Base-by-base conservation (phyloP, 2,888 invertebrate genomes). In the Heliconius charithonia region DNA sequence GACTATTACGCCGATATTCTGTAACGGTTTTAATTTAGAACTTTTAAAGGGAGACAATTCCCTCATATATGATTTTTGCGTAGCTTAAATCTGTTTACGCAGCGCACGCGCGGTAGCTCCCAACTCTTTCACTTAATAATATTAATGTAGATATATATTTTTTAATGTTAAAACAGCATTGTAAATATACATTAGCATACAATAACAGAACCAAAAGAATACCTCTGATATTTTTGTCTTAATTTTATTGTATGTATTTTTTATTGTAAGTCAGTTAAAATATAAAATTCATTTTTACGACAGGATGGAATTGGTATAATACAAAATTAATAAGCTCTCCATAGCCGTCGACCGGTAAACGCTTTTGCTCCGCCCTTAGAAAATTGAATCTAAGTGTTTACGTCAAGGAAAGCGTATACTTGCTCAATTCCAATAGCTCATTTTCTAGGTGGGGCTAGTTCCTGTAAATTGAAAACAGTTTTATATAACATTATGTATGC, bases 321-420 rank as follows among this genome's bases (percentile, higher is more conserved):
- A 62, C 13, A 56, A 72, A 77, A 76, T 74, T 74, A 74, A 74
- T 74, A 74, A 74, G 65, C 74, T 45, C 45, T 74, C 74, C 74
- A 41, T 74, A 65, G 74, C 74, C 29, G 22, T 45, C 63, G 74
- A 45, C 65, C 74, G 63, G 74, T 62, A 74, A 74, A 74, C 74
- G 74, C 63, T 74, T 29, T 41, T 29, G 45, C 65, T 65, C 74
- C 74, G 45, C 74, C 74, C 27, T 62, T 13, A 63, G 32, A 74
- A 74, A 74, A 74, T 74, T 65, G 63, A 74, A 74, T 74, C 45
- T 45, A 65, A 74, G 74, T 65, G 63, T 74, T 74, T 63, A 74
- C 74, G 65, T 74, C 74, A 74, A 29, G 65, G 19, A 41, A 74
- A 45, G 13, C 63, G 74, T 65, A 74, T 41, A 63, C 45, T 74